Base-by-base conservation (phyloP, 53 echinoderm and acorn worm genomes). In the Apostichopus leukothele region DNA sequence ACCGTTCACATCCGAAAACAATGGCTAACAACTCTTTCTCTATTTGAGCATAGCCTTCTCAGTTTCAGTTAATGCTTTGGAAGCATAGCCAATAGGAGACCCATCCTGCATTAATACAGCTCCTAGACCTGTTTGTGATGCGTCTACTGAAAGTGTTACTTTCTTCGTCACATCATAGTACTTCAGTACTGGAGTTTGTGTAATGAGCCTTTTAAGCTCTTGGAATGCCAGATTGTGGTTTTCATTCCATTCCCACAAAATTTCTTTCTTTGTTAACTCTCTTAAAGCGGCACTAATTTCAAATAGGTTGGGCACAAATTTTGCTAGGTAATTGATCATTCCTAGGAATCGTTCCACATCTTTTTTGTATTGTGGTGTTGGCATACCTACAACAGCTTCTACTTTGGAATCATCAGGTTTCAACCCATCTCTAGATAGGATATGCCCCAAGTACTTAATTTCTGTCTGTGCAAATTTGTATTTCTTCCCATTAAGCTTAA, bases 331-430 rank as follows among this genome's bases (percentile, higher is more conserved):
- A 20, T 52, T 89, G 9, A 92, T 52, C 89, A 88, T 89, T 19
- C 91, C 94, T 12, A 90, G 55, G 19, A 80, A 92, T 79, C 83
- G 53, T 63, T 88, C 80, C 21, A 92, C 51, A 22, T 88, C 88
- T n/a, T 71, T 92, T 66, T 92, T 90, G 88, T 88, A 75, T 54
- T 74, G 88, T n/a, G 92, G 90, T 50, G 50, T 75, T 50, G 25
- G 50, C 88, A 90, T 90, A 8, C 63, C 53, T 55, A 60, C 13
- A 50, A 92, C 76, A 57, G 88, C 90, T 75, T 88, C 68, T 20
- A 92, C 55, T 88, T 92, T 92, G 6, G 50, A 11, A 21, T 53
- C 16, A 83, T 92, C 92, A 23, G 90, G 88, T 83, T 92, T 90
- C 26, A 92, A 13, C 20, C 92, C 90, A n/a, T 90, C 79, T 55